Percentiles rank a stretch among this genome's conserved stretches.
Conservation (phyloP, 2,797 vertebrate genomes). For the Pelodytes ibericus region DNA sequence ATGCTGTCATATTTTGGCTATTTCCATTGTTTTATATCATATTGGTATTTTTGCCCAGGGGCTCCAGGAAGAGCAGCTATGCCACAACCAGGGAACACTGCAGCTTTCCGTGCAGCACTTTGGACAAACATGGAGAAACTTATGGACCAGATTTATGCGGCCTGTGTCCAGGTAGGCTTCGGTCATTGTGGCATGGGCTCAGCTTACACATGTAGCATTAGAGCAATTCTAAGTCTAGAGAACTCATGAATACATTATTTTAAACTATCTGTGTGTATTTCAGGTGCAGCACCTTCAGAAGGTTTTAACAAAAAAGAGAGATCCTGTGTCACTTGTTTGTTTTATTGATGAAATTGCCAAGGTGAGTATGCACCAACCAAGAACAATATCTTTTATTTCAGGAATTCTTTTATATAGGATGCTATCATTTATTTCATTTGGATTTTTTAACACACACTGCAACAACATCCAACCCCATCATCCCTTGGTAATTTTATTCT, state of each 20-base stretch:
- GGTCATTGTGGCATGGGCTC: not conserved
- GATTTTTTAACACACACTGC: too few species aligned
- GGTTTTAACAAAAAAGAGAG: conserved; percentile 92
- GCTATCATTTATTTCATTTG: too few species aligned
- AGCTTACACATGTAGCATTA: not conserved
- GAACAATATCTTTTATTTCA: too few species aligned
- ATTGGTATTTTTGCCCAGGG: conserved; percentile 63
- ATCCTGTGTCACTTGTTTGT: conserved; percentile 93
- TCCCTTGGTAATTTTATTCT: too few species aligned
- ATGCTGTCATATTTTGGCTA: too few species aligned
- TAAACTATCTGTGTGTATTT: conserved; percentile 44
- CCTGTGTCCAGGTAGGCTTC: conserved; percentile 78
- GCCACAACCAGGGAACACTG: conserved; percentile 90
- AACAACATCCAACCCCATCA: too few species aligned
- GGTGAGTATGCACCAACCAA: conserved; percentile 68
- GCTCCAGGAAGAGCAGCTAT: conserved; percentile 90
- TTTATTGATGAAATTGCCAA: conserved; percentile 96
- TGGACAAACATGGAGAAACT: conserved; percentile 98
- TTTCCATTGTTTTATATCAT: not conserved
- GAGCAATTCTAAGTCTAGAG: not conserved
- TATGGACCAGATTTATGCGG: conserved; percentile 94
- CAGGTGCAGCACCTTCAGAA: conserved; percentile 97
- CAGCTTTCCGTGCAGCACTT: conserved; percentile 93
- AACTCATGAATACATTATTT: not conserved
- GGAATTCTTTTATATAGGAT: too few species aligned